Percentiles rank a stretch among this genome's conserved stretches.
Conservation (phyloP, 2,113 vertebrate species). For the Percopsis transmontana region DNA sequence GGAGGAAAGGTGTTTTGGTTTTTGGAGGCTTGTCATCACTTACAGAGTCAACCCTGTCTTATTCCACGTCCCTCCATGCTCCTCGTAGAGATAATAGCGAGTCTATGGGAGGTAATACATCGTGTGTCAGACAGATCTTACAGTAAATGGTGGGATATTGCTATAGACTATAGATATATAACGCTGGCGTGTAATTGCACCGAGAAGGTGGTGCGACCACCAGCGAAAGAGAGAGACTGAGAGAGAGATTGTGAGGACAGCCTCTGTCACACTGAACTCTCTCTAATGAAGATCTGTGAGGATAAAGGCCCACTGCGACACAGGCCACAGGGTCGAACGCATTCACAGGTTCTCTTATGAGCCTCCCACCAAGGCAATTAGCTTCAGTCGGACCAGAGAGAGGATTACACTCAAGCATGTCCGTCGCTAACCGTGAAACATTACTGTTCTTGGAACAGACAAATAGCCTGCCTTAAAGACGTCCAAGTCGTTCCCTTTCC, state of each 20-base stretch:
- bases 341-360: slow-evolving; percentile 56
- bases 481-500: slow-evolving; percentile 18
- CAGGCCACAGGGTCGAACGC: slow-evolving; percentile 55
- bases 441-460: slow-evolving; percentile 48
- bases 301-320: slow-evolving; percentile 48
- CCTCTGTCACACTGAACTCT: slow-evolving; percentile 45
- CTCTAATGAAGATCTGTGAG: slow-evolving; percentile 55
- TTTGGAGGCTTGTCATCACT: slow-evolving; percentile 10
- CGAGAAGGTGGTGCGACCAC: too few relatives aligned
- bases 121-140: too few relatives aligned
- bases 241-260: slow-evolving; percentile 34
- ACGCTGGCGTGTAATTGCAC: too few relatives aligned
- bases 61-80: neutral
- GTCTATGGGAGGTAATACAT: slow-evolving; percentile 5
- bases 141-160: too few relatives aligned
- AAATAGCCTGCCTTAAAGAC: slow-evolving; percentile 21
- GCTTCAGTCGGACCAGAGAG: slow-evolving; percentile 51
- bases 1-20: slow-evolving; percentile 23
- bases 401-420: slow-evolving; percentile 20
- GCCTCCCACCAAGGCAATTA: slow-evolving; percentile 49
- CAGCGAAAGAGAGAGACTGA: neutral
- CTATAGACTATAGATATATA: too few relatives aligned
- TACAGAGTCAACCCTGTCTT: neutral
- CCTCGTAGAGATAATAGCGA: neutral
- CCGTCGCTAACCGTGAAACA: slow-evolving; percentile 36